phyloP scores from a whole-genome alignment of 64 coral and sea anemone species.

The Acropora yongei region DNA sequence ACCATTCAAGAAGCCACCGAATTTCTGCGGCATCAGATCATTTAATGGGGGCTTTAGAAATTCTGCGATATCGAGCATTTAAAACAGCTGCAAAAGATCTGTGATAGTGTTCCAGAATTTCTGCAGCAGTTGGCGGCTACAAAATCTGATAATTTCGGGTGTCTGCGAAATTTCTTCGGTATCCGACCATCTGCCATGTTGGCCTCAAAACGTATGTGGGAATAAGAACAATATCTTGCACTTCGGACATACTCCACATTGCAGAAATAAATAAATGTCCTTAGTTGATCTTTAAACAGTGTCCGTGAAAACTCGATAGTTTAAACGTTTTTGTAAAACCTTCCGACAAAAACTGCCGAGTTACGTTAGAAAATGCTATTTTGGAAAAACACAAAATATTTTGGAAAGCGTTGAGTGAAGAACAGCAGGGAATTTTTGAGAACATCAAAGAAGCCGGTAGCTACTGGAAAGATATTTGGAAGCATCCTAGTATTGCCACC shows the following conservation, averaged over 20 bases:
- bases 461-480: too few relatives aligned
- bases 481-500: too few relatives aligned
- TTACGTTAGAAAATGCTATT: not conserved
- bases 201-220: not conserved
- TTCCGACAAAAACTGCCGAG: not conserved
- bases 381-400: not conserved
- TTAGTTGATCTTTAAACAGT: not conserved
- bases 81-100: not conserved
- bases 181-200: not conserved
- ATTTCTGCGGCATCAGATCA: conserved; percentile 4
- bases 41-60: not conserved
- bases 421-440: too few relatives aligned
- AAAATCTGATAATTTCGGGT: not conserved
- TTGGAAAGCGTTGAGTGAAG: not conserved
- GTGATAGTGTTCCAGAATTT: not conserved
- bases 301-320: not conserved
- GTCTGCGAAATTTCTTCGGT: not conserved
- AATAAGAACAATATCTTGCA: not conserved
- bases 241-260: not conserved
- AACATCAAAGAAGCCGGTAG: too few relatives aligned
- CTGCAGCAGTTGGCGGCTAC: not conserved
- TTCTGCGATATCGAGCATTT: not conserved
- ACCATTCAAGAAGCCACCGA: not conserved
- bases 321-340: not conserved
- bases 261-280: not conserved